Base-by-base conservation (phyloP, 2,113 vertebrate species). In the Semicossyphus pulcher region DNA sequence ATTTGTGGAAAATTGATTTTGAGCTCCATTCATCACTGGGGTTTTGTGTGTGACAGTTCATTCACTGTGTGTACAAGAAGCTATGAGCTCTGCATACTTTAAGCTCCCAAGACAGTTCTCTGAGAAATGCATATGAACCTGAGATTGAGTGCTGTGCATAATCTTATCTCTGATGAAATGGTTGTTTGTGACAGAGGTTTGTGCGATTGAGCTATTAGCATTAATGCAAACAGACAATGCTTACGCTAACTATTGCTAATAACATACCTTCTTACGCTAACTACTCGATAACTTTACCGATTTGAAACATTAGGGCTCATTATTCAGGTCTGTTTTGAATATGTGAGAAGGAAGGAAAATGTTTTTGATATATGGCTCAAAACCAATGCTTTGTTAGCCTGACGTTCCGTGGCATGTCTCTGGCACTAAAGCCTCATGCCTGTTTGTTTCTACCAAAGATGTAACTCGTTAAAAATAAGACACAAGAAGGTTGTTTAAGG, bases 1-100 rank as follows among this genome's bases (percentile, higher is more conserved):
- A 80, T 78, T 84, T 88, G 85, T 70, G 28, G 75, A 81, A 86
- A 90, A 90, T 72, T 89, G 85, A 88, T 81, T 86, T 76, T 84
- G 84, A 87, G 76, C 72, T 84, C 45, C 61, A 86, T 88, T 88
- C 76, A 76, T 88, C 86, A 80, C 85, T 83, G 53, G 73, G 66
- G 47, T 80, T 89, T 74, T 76, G 64, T 51, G 70, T 66, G 59
- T 90, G 88, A 86, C 86, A 89, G 67, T 85, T 87, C 58, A 84
- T 87, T 86, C 76, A 72, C 63, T 79, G 80, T 75, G 70, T 82
- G 62, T 62, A 71, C 73, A 60, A 79, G 72, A 65, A 65, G 74
- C 81, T 42, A 61, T 80, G 81, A 81, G 68, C 79, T 78, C 51
- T 83, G 86, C 78, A 80, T 86, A 59, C 66, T 83, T 21, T 49